phyloP scores from a whole-genome alignment of 2,113 vertebrate genomes.

The Ailurus styani region DNA sequence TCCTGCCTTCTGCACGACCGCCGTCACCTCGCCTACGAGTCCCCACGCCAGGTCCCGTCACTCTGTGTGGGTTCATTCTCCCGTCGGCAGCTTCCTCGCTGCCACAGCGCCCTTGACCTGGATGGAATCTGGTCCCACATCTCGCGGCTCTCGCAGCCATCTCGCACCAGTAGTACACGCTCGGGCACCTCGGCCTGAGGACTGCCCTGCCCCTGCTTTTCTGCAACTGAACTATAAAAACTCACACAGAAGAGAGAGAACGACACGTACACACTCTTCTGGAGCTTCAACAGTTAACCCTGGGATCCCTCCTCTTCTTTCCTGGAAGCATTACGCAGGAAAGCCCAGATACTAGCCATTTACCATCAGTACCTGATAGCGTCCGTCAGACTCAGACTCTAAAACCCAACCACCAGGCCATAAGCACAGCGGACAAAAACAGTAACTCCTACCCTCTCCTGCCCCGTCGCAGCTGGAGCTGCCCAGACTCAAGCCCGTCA shows the following conservation, averaged over 20 bases:
- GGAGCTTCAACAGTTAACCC: not conserved
- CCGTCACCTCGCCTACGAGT: not conserved
- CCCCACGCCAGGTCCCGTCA: not conserved
- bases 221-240: not conserved
- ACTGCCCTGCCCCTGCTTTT: not conserved
- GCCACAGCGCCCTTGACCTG: not conserved
- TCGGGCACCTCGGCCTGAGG: not conserved
- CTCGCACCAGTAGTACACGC: not conserved
- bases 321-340: not conserved
- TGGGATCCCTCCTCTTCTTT: not conserved
- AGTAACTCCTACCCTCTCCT: not conserved
- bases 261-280: rapidly evolving
- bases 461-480: not conserved
- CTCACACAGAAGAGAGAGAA: not conserved
- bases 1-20: not conserved
- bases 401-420: not conserved
- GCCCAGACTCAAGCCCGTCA: no score
- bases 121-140: no score
- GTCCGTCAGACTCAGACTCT: no score
- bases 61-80: not conserved
- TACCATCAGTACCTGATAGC: no score
- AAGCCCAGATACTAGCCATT: not conserved
- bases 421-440: not conserved
- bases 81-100: not conserved
- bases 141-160: not conserved